Conservation (phyloP, 2,888 invertebrate species). For the Tenthredo notha region DNA sequence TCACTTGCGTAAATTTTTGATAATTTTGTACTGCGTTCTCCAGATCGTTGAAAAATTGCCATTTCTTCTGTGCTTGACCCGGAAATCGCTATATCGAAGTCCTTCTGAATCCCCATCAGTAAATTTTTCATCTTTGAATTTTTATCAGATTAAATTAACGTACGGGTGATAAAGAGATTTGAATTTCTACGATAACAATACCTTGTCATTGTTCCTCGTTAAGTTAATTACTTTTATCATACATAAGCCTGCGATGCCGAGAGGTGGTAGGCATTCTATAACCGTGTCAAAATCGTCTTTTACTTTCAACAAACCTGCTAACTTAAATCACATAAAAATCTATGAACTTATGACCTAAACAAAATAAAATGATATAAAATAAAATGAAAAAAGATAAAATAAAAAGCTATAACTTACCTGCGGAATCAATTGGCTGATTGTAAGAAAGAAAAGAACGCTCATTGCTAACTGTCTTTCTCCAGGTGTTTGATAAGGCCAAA, state of each 20-base stretch:
- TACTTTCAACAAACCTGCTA: neutral
- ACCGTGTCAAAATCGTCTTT: slow-evolving; percentile 1
- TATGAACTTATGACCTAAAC: neutral
- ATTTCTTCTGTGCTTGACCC: neutral
- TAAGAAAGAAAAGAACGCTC: neutral
- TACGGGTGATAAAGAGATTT: neutral
- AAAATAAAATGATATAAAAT: neutral
- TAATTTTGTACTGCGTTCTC: neutral
- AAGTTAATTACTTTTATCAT: neutral
- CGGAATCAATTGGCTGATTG: neutral
- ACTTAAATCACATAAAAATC: neutral
- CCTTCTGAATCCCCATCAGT: slow-evolving; percentile 9
- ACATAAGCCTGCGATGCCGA: neutral
- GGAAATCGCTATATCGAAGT: neutral
- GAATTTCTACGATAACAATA: neutral
- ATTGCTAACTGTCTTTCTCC: neutral
- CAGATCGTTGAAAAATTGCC: neutral
- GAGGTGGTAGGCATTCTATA: slow-evolving; percentile 4
- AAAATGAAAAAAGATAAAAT: neutral
- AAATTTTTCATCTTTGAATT: slow-evolving; percentile 12
- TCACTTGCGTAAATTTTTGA: neutral
- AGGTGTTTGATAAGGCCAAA: slow-evolving; percentile 29
- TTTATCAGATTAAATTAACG: neutral
- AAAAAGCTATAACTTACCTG: neutral
- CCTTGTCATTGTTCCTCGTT: neutral